Evolutionary conservation across 2,113 vertebrate species (phyloP), one percentile per base, ranked within the genome.

Genomic region (Tor tambroides): DNA sequence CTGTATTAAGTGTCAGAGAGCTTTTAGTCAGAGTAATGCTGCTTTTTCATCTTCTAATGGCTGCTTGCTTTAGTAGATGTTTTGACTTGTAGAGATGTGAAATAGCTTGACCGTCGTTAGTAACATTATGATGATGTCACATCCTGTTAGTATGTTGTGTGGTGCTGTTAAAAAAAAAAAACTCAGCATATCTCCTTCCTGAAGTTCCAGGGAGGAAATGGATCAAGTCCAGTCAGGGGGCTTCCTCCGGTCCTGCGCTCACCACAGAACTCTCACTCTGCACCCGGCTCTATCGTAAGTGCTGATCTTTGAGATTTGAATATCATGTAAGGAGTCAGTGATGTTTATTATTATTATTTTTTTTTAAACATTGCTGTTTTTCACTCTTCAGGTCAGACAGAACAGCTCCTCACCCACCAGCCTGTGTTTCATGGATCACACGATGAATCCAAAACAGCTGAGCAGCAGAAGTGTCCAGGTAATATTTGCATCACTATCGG

Each of bases 351-450:
- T 85, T 65, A 67, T 11, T 46, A 11, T 23, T 23, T 11, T 15
- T 46, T 46, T 46, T 2, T 12, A 74, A 49, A 35, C 84, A 14
- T 23, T 61, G 17, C 8, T 81, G 35, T 79, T 46, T 79, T 8
- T 74, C 8, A 28, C 4, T 23, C 28, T 92, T 89, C 88, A 99
- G 98, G 95, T 99, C 92, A 96, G 97, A 88, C 98, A 99, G 94
- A 99, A 98, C 93, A 99, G 97, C 93, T 98, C 98, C 92, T 99
- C 98, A 92, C 98, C 98, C 92, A 99, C 97, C 91, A 96, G 97
- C 86, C 95, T 99, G 94, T 96, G 95, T 94, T 99, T 99, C 1
- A 97, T 94, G 92, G 98, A 99, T 92, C 97, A 98, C 92, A 94
- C 95, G 94, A 90, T 94, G 43, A 96, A 97, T 92, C 96, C 96